Conservation (phyloP, 2,113 vertebrate genomes). For the Myodes glareolus region DNA sequence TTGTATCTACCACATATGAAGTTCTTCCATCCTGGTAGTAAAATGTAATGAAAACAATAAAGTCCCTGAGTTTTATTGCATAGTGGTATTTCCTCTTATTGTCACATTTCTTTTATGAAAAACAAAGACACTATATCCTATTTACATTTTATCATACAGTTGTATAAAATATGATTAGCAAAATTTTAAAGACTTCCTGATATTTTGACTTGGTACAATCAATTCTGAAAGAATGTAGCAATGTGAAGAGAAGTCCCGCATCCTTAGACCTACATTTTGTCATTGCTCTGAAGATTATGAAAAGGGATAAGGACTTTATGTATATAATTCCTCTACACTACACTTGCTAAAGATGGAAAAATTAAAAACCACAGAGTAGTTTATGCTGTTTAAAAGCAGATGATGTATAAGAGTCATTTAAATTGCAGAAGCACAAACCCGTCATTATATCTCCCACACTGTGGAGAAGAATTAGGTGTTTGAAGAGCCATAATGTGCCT, state of each 20-base stretch:
- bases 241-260: neutral
- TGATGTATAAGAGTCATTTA: slow-evolving; percentile 55
- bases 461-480: neutral
- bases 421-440: slow-evolving; percentile 3
- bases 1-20: neutral
- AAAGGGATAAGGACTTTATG: neutral
- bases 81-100: neutral
- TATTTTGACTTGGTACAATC: neutral
- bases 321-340: slow-evolving; percentile 46
- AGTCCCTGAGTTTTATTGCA: neutral
- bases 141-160: neutral
- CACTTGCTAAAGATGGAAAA: slow-evolving; percentile 57
- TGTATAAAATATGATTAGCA: neutral
- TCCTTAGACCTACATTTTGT: neutral
- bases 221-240: neutral
- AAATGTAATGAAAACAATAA: neutral
- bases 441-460: neutral
- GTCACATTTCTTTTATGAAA: neutral
- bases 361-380: slow-evolving; percentile 65
- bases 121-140: neutral
- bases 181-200: neutral
- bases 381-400: slow-evolving; percentile 59
- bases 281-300: neutral
- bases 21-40: neutral
- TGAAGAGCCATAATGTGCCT: neutral